A percentile compares a stretch with the other conserved stretches of the same genome.
Conservation (phyloP, 2,888 invertebrate species). For the Myopa testacea region DNA sequence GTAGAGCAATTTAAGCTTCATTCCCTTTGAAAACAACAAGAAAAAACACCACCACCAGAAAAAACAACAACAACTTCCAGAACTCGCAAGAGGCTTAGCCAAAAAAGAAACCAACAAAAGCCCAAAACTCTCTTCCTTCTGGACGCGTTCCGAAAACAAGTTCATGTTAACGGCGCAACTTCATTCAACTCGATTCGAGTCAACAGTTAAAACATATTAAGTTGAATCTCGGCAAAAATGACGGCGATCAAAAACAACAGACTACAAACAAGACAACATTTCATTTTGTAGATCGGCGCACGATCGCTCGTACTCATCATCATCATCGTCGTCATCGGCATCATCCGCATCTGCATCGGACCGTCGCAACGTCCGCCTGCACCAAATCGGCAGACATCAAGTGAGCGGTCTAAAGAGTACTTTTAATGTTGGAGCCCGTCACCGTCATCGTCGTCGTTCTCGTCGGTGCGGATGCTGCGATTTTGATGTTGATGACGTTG, state of each 20-base stretch:
- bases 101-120: neutral
- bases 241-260: slow-evolving; percentile 13
- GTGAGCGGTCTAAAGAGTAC: neutral
- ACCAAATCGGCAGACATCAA: neutral
- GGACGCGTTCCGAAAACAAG: neutral
- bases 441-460: neutral
- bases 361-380: neutral
- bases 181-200: neutral
- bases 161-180: neutral
- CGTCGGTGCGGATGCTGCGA: neutral
- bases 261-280: slow-evolving; percentile 19
- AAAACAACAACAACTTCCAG: neutral
- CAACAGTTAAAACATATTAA: slow-evolving; percentile 26
- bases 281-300: slow-evolving; percentile 35
- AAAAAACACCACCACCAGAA: neutral
- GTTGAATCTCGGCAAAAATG: slow-evolving; percentile 26
- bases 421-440: neutral
- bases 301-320: slow-evolving; percentile 18
- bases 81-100: neutral
- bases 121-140: neutral
- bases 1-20: slow-evolving; percentile 6
- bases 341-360: neutral
- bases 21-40: neutral
- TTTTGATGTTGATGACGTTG: slow-evolving; percentile 6
- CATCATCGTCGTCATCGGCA: slow-evolving; percentile 5